A percentile compares a stretch with the other conserved stretches of the same genome.
Evolutionary conservation across 2,113 vertebrate species (phyloP).

Genomic region (Pomatorhinus ruficollis): DNA sequence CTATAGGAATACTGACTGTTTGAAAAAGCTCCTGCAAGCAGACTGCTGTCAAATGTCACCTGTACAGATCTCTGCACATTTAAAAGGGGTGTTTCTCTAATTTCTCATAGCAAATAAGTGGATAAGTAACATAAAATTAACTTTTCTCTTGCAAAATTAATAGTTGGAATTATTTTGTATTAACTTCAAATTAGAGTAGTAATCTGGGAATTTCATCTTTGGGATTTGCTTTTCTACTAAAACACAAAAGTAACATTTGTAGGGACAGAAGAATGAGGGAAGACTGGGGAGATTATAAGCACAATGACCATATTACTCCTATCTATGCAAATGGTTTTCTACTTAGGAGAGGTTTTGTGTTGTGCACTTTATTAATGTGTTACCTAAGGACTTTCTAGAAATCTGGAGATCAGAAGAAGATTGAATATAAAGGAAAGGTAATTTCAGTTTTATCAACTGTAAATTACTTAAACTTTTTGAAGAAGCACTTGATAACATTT

Average conservation of each 20-base stretch:
- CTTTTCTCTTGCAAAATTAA: neutral
- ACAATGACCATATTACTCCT: neutral
- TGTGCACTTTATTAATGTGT: neutral
- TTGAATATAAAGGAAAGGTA: neutral
- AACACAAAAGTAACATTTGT: neutral
- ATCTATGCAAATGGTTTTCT: neutral
- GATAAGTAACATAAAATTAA: neutral
- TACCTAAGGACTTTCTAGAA: neutral
- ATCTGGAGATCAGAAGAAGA: neutral
- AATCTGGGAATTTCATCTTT: neutral
- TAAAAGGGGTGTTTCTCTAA: neutral
- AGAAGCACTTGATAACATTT: neutral
- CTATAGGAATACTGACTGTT: neutral
- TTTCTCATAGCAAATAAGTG: neutral
- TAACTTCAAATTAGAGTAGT: neutral
- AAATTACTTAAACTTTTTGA: neutral
- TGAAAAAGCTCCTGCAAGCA: neutral
- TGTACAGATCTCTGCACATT: neutral
- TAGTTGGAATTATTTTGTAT: neutral
- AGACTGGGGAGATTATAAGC: neutral
- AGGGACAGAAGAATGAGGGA: neutral
- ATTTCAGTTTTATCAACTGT: neutral
- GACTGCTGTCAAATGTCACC: neutral
- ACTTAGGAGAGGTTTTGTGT: neutral
- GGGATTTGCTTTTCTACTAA: neutral